A percentile compares a stretch with the other conserved stretches of the same genome.
These are phyloP conservation scores for Cydia splendana DNA, from an alignment of 1,140 invertebrate species.

Conservation along the genomic window DNA sequence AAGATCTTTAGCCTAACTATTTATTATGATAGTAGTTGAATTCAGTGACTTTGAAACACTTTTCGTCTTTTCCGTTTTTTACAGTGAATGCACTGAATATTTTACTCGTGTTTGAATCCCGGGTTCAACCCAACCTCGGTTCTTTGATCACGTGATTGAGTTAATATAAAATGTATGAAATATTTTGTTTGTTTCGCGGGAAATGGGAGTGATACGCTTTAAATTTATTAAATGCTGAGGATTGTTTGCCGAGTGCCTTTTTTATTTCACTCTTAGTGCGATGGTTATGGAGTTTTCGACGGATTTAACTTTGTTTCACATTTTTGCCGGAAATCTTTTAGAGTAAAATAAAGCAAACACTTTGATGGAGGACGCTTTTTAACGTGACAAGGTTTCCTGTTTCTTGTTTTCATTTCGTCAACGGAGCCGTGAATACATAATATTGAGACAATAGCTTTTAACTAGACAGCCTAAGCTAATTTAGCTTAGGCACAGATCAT, in stretches of 20 bases:
- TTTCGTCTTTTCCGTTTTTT: not conserved
- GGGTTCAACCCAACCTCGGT: not conserved
- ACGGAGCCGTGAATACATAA: not conserved
- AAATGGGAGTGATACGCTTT: constrained; percentile 23
- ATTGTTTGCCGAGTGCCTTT: constrained; percentile 22
- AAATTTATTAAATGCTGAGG: constrained; percentile 27
- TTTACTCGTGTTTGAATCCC: not conserved
- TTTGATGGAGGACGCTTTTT: not conserved
- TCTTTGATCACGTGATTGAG: constrained; percentile 28
- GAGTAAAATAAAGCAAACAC: not conserved
- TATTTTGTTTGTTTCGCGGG: constrained; percentile 27
- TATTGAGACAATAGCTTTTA: not conserved
- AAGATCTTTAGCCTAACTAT: no score
- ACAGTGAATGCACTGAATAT: not conserved
- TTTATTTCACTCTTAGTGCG: not conserved
- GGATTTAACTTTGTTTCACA: not conserved
- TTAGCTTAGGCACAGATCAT: no score
- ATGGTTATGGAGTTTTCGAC: not conserved
- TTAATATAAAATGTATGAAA: constrained; percentile 32
- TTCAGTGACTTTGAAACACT: not conserved
- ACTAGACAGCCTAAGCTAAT: no score
- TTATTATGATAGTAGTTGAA: not conserved
- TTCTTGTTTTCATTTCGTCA: not conserved
- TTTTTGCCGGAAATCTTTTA: not conserved
- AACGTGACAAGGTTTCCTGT: not conserved